phyloP scores from a whole-genome alignment of 2,888 invertebrate species.

The Microctonus hyperodae region DNA sequence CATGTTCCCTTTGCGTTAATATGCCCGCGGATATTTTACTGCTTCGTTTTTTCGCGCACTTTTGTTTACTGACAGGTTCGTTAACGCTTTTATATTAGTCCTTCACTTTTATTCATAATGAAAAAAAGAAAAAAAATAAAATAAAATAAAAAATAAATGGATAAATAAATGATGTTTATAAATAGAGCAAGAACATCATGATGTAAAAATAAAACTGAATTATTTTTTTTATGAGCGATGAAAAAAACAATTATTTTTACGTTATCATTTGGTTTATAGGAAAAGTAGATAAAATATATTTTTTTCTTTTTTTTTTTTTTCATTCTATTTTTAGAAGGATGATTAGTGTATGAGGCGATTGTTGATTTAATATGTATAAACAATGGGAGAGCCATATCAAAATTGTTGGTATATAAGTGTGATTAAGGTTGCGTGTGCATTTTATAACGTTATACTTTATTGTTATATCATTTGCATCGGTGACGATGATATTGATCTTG shows the following conservation, averaged over 20 bases:
- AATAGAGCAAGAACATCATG: too few species aligned
- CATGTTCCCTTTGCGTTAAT: neutral
- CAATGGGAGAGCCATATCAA: neutral
- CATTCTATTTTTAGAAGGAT: neutral
- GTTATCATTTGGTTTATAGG: too few species aligned
- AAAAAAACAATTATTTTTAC: too few species aligned
- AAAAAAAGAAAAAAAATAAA: neutral
- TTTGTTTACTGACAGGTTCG: slow-evolving; percentile 11
- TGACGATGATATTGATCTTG: slow-evolving; percentile 19
- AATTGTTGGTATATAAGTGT: neutral
- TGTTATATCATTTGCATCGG: slow-evolving; percentile 10
- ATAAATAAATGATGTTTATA: too few species aligned
- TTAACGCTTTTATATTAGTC: neutral
- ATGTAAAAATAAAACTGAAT: too few species aligned
- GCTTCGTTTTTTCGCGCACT: neutral
- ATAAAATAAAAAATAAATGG: too few species aligned
- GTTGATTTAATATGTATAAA: neutral
- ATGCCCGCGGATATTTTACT: neutral
- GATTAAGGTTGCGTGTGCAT: neutral
- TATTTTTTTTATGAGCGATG: too few species aligned
- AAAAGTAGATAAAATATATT: too few species aligned
- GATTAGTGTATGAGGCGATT: neutral
- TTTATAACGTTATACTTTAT: neutral
- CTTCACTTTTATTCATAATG: neutral
- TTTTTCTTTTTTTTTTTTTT: neutral